Conservation (phyloP, 2,797 vertebrate species). For the Cuculus canorus region DNA sequence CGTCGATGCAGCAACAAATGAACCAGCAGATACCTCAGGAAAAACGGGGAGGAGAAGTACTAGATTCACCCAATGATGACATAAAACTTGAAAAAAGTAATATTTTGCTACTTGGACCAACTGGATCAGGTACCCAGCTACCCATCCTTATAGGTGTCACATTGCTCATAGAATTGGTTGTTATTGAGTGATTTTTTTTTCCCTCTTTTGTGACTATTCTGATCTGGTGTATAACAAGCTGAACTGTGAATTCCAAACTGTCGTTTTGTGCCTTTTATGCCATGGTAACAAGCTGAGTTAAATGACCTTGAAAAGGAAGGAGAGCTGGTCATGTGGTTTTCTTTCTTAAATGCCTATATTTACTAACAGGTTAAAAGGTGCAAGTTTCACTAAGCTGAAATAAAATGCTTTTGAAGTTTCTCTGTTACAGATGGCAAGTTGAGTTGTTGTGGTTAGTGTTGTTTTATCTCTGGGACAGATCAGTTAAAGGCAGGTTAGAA, state of each 20-base stretch:
- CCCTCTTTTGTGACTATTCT: neutral
- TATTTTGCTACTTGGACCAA: slow-evolving; percentile 96
- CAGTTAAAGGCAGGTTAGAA: neutral
- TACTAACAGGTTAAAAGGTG: neutral
- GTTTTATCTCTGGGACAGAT: neutral
- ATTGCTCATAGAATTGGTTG: neutral
- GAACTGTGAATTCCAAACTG: neutral
- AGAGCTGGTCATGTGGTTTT: neutral
- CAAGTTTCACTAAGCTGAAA: neutral
- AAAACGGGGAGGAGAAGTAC: slow-evolving; percentile 90
- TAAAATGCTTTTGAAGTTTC: neutral
- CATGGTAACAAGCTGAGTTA: neutral
- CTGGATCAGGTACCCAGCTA: slow-evolving; percentile 89
- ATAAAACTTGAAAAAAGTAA: slow-evolving; percentile 99
- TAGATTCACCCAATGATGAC: slow-evolving; percentile 90
- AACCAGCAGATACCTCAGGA: slow-evolving; percentile 92
- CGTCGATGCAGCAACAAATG: slow-evolving; percentile 94
- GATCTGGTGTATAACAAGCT: neutral
- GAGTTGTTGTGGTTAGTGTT: neutral
- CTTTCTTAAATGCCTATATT: neutral
- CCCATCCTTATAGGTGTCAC: neutral
- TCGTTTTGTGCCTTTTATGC: neutral
- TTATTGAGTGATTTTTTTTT: neutral
- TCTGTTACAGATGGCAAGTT: neutral
- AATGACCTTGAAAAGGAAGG: neutral